Base-by-base conservation (phyloP, 2,113 vertebrate species). In the Fulica atra region DNA sequence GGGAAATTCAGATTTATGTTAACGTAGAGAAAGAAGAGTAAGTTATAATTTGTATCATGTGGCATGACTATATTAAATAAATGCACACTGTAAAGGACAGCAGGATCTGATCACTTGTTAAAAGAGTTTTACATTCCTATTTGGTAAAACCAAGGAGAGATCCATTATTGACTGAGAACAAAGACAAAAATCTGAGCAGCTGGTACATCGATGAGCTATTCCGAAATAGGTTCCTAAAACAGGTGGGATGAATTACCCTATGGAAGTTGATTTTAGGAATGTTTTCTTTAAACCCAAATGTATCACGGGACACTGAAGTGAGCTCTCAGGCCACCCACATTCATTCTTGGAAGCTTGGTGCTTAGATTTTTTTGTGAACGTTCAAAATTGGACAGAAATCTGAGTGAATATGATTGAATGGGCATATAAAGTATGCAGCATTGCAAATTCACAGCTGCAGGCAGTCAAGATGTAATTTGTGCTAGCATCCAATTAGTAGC, bases 401-500 rank as follows among this genome's bases (percentile, higher is more conserved):
- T 89, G 88, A 89, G 89, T n/a, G 79, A 89, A 64, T 5, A 24
- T 83, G 94, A 81, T 63, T 88, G 93, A 93, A 89, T 66, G 87
- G 76, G 87, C 42, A 60, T 18, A 80, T 77, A 57, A 78, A 88
- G 60, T 19, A 48, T 25, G 68, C 85, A 92, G 92, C 76, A 68
- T 33, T 90, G 89, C 94, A 94, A 83, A 92, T 56, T 71, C 89
- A 80, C 92, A 96, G 93, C 92, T 96, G 95, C 94, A 96, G 92
- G 92, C 96, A 91, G 84, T 42, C 93, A 83, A 59, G 36, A 81
- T 73, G 72, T 31, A 80, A 95, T 92, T 92, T 86, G 85, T 0
- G 1, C 84, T 82, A 71, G 63, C 81, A 93, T 70, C 66, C 94
- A 89, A 88, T 95, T 86, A 93, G 85, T 16, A 94, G 66, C 78